Base-by-base conservation (phyloP, 2,888 invertebrate species). In the Trissolcus japonicus region DNA sequence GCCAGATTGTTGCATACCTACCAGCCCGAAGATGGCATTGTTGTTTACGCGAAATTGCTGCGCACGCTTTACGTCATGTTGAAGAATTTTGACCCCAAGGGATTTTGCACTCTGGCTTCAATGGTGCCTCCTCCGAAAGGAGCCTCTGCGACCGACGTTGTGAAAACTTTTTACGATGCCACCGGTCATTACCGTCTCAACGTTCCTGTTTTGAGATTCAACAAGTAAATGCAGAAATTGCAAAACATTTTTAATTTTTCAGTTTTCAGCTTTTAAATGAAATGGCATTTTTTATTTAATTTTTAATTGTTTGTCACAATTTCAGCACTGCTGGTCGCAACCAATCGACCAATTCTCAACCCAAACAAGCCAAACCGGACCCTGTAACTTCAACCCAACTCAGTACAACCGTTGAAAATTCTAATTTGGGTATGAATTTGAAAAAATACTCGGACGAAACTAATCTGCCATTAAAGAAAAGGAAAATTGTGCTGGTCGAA, bases 21-120 rank as follows among this genome's bases (percentile, higher is more conserved):
- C 69, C 83, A 85, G 57, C 85, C 86, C 1, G 82, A 87, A 43
- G 84, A 85, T 61, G 86, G 86, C 25, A 80, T 87, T 68, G 50
- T 73, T 11, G 84, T 83, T 17, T 87, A 86, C 25, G 84, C 84
- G 66, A 79, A 79, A 61, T 78, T 86, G 6, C 74, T 87, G 9
- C 81, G 81, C 54, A 84, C 84, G 6, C 75, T 86, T 13, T 77
- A 80, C 21, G 62, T 80, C 25, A 77, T 86, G 29, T 76, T 86
- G 14, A 79, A 83, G 63, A 82, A 83, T 71, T 84, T 84, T 61
- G 82, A 84, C 55, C 80, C 54, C 4, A 78, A 82, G 54, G 82
- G 82, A 25, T 80, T 84, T 40, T 81, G 82, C 14, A 77, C 82
- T 1, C 69, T 87, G 21, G 83, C 84, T 9, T 86, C 86, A 7